These are phyloP conservation scores for Gymnodraco acuticeps DNA, from an alignment of 2,797 vertebrate genomes.

Conservation along the genomic window DNA sequence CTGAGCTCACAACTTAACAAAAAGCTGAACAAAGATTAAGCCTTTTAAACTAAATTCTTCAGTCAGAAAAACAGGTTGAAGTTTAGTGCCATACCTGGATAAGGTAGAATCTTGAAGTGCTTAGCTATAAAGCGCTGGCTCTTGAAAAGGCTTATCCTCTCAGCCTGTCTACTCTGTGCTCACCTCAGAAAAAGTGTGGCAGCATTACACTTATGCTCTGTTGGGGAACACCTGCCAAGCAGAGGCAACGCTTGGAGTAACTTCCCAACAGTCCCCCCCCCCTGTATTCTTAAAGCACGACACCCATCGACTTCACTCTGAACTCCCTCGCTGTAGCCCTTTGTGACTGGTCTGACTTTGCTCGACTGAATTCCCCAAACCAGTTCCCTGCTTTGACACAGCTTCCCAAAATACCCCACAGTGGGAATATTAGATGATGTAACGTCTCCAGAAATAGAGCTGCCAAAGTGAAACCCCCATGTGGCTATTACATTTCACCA, in stretches of 20 bases:
- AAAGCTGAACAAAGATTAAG: neutral
- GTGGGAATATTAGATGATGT: conserved; percentile 48
- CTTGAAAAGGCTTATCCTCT: conserved; percentile 47
- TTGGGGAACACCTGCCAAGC: conserved; percentile 46
- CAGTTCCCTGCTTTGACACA: conserved; percentile 55
- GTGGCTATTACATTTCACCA: conserved; percentile 65
- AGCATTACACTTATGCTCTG: conserved; percentile 28
- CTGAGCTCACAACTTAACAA: neutral
- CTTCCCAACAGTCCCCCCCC: conserved; percentile 19
- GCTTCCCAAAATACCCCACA: conserved; percentile 72
- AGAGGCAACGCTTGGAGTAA: conserved; percentile 28
- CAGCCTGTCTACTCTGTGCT: conserved; percentile 40
- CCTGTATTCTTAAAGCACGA: conserved; percentile 45
- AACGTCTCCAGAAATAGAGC: conserved; percentile 64
- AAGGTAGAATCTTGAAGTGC: conserved; percentile 12
- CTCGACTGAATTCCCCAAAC: conserved; percentile 44
- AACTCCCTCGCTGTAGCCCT: conserved; percentile 1
- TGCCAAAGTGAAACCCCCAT: conserved; percentile 36
- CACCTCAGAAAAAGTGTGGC: conserved; percentile 27
- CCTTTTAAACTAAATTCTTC: neutral
- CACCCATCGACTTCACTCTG: conserved; percentile 23
- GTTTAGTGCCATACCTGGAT: conserved; percentile 45
- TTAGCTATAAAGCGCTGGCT: conserved; percentile 30
- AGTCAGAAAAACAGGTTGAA: neutral
- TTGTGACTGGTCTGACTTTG: conserved; percentile 19